These are phyloP conservation scores for Campoletis raptor DNA, from an alignment of 2,888 invertebrate genomes.

Conservation along the genomic window DNA sequence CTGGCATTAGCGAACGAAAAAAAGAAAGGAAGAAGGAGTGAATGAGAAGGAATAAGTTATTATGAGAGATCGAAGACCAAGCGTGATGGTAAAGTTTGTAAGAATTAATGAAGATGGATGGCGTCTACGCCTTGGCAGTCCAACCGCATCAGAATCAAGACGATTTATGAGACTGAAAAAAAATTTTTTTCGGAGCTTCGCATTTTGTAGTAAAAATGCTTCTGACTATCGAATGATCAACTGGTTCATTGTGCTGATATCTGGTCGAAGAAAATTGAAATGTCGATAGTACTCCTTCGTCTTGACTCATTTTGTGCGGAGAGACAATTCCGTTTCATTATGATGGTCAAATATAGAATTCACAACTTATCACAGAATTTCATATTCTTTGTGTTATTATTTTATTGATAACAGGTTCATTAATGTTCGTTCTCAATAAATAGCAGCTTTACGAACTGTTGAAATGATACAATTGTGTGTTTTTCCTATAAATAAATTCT, in stretches of 20 bases:
- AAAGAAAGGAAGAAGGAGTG: background rate
- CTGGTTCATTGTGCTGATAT: background rate
- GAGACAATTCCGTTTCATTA: background rate
- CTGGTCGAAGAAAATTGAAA: background rate
- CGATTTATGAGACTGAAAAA: constrained; percentile 17
- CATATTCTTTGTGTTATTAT: background rate
- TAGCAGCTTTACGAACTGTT: background rate
- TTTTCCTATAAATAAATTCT: background rate
- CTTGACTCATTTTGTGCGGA: background rate
- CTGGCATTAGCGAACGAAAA: background rate
- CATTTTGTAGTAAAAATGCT: background rate
- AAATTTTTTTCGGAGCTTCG: background rate
- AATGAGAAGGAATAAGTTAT: constrained; percentile 6
- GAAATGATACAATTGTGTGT: background rate
- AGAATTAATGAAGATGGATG: constrained; percentile 62
- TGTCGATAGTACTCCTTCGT: background rate
- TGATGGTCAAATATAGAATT: background rate
- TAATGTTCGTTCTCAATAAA: background rate
- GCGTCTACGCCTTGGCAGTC: constrained; percentile 17
- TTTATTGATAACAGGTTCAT: background rate
- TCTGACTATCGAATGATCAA: background rate
- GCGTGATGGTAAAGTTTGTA: constrained; percentile 45
- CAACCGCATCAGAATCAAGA: background rate
- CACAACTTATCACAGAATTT: no score
- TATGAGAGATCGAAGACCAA: constrained; percentile 18